phyloP scores from a whole-genome alignment of 2,797 vertebrate species.

The Cyprinella venusta region DNA sequence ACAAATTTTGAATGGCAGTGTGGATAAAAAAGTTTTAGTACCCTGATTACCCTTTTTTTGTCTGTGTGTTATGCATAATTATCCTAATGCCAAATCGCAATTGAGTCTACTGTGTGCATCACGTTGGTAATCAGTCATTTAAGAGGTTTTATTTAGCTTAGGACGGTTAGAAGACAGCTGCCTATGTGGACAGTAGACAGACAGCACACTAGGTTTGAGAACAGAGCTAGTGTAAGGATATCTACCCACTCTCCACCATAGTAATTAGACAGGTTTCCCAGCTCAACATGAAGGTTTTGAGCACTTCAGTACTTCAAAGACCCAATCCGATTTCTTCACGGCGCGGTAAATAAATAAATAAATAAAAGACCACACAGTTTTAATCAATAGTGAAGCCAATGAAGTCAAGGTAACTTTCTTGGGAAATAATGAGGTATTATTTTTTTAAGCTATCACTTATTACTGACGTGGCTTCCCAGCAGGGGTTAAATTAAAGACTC shows the following conservation, averaged over 20 bases:
- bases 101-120: background rate
- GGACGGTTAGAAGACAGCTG: background rate
- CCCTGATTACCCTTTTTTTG: background rate
- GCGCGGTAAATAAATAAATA: conserved; percentile 8
- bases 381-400: conserved; percentile 34
- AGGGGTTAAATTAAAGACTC: conserved; percentile 42
- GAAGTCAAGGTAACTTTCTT: conserved; percentile 24
- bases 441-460: conserved; percentile 34
- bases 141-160: background rate
- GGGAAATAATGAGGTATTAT: conserved; percentile 32
- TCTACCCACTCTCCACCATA: conserved; percentile 34
- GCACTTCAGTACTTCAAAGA: conserved; percentile 59
- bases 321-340: conserved; percentile 7
- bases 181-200: background rate
- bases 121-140: background rate
- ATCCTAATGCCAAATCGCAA: background rate
- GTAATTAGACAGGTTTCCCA: conserved; percentile 53
- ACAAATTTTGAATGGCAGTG: too few species aligned
- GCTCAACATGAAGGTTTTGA: conserved; percentile 16
- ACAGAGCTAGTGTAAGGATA: conserved; percentile 30
- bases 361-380: conserved; percentile 3
- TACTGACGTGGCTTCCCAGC: conserved; percentile 17
- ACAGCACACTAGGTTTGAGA: background rate
- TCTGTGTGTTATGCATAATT: background rate
- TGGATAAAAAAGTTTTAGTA: too few species aligned